Evolutionary conservation across 2,113 vertebrate species (phyloP).

Genomic region (Cyanoliseus patagonus): DNA sequence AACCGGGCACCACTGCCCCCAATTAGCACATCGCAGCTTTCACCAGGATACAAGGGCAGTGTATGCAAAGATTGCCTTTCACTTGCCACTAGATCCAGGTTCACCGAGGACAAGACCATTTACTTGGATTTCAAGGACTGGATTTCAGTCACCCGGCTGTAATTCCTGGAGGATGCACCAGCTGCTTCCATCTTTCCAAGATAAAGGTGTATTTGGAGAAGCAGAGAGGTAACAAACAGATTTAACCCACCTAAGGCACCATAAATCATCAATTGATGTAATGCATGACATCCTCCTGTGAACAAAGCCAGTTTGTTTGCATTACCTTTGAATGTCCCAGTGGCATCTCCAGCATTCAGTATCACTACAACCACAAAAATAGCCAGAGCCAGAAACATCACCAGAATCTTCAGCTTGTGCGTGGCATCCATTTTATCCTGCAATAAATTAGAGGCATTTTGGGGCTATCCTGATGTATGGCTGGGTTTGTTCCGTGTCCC

Average conservation of each 20-base stretch:
- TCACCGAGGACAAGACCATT: not conserved
- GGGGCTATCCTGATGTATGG: not conserved
- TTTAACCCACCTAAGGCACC: not conserved
- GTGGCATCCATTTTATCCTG: constrained; percentile 16
- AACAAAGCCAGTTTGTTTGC: not conserved
- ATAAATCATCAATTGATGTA: rapidly evolving
- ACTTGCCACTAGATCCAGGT: not conserved
- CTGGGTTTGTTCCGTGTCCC: not conserved
- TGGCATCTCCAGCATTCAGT: constrained; percentile 46
- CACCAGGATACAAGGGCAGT: not conserved
- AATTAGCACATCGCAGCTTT: not conserved
- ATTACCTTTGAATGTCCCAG: constrained; percentile 55
- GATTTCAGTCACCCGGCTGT: not conserved
- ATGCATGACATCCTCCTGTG: not conserved
- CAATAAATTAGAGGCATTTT: not conserved
- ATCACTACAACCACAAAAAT: constrained; percentile 7
- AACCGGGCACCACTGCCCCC: rapidly evolving
- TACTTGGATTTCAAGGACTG: not conserved
- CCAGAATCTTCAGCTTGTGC: constrained; percentile 14
- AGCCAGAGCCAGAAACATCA: constrained; percentile 36
- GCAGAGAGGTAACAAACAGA: not conserved
- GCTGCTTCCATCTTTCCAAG: not conserved
- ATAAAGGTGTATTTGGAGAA: not conserved
- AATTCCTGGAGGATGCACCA: not conserved
- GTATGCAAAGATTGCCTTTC: not conserved